Percentiles rank a stretch among this genome's conserved stretches.
These are phyloP conservation scores for Pseudopipra pipra DNA, from an alignment of 2,113 vertebrate genomes.

Conservation along the genomic window DNA sequence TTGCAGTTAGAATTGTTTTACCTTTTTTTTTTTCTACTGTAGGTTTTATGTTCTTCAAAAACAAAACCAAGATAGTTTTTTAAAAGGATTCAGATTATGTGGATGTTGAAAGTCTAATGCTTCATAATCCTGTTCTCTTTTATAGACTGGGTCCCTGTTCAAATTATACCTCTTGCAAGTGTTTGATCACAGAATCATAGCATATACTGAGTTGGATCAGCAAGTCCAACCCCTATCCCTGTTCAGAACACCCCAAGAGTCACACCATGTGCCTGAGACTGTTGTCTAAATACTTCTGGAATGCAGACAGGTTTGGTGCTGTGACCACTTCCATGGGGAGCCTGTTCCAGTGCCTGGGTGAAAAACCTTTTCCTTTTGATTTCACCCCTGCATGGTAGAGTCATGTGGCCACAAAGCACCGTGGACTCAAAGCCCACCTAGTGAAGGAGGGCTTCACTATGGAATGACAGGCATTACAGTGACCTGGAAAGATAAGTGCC, in stretches of 20 bases:
- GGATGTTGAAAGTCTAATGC: neutral
- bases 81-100: neutral
- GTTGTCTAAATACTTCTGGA: neutral
- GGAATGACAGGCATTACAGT: neutral
- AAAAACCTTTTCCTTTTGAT: neutral
- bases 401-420: neutral
- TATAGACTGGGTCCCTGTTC: neutral
- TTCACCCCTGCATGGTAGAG: neutral
- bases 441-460: neutral
- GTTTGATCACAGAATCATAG: neutral
- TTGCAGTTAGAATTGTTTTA: neutral
- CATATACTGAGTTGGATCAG: neutral
- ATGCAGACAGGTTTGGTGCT: neutral
- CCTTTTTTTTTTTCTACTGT: neutral
- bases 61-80: neutral
- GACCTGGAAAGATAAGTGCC: neutral
- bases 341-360: neutral
- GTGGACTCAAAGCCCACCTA: neutral
- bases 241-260: neutral
- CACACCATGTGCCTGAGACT: neutral
- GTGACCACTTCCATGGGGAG: neutral
- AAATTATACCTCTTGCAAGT: neutral
- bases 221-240: neutral
- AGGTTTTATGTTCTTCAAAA: neutral
- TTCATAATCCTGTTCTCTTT: neutral